A percentile compares a stretch with the other conserved stretches of the same genome.
Evolutionary conservation across 2,797 vertebrate species (phyloP).

Genomic region (Pseudotriccus pelzelni): DNA sequence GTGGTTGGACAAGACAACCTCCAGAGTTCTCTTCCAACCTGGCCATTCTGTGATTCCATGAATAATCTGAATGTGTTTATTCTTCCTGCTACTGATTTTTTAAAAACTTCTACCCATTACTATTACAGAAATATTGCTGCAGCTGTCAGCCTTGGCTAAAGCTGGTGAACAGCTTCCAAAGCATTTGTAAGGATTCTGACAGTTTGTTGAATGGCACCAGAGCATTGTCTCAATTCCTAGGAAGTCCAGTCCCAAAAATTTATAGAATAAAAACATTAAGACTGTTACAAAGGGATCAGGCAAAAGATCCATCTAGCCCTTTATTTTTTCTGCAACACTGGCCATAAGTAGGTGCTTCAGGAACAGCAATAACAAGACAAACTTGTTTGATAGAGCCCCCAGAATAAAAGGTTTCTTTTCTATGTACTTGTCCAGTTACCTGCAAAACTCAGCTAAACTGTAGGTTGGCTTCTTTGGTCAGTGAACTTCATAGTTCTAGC

Average conservation of each 20-base stretch:
- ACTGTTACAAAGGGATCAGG: not conserved
- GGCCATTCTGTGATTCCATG: not conserved
- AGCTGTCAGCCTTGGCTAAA: not conserved
- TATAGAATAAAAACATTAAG: not conserved
- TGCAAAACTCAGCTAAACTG: not conserved
- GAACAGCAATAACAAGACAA: not conserved
- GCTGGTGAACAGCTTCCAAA: not conserved
- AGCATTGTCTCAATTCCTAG: not conserved
- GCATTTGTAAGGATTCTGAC: not conserved
- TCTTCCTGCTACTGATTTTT: not conserved
- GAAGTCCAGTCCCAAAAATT: not conserved
- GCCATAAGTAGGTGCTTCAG: not conserved
- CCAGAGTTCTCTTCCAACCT: not conserved
- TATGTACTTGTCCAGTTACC: accelerated
- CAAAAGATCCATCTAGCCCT: not conserved
- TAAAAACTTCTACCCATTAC: not conserved
- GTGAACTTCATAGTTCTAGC: not conserved
- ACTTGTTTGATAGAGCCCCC: not conserved
- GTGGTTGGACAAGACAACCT: not conserved
- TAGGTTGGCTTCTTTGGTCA: not conserved
- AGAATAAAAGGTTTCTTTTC: not conserved
- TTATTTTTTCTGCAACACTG: not conserved
- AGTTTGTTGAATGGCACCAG: no score
- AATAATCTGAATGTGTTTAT: not conserved
- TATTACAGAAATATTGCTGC: not conserved